Evolutionary conservation across 2,888 invertebrate species (phyloP).

Genomic region (Hypomecis atomaria): DNA sequence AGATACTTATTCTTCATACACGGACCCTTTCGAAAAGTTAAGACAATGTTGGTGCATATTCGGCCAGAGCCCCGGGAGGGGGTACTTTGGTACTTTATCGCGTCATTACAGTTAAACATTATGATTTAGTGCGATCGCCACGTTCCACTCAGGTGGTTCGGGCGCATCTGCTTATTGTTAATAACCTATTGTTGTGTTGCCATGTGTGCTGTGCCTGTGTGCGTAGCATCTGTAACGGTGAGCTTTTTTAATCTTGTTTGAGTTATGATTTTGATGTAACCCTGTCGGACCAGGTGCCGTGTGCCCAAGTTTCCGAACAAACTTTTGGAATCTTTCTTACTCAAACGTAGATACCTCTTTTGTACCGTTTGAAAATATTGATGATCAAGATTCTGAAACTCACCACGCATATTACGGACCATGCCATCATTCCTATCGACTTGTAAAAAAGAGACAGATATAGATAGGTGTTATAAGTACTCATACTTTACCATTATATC

Average conservation of each 20-base stretch:
- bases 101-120: slow-evolving; percentile 58
- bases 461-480: too few relatives aligned
- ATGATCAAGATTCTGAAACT: too few relatives aligned
- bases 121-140: slow-evolving; percentile 63
- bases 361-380: too few relatives aligned
- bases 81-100: slow-evolving; percentile 60
- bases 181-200: slow-evolving; percentile 71
- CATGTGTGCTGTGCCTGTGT: slow-evolving; percentile 21
- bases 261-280: slow-evolving; percentile 32
- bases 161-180: slow-evolving; percentile 75
- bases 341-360: too few relatives aligned
- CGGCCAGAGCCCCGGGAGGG: slow-evolving; percentile 39
- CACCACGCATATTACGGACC: too few relatives aligned
- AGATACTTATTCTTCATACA: not conserved
- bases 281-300: slow-evolving; percentile 3
- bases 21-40: not conserved
- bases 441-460: too few relatives aligned
- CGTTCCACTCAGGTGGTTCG: slow-evolving; percentile 74
- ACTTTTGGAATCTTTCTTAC: not conserved
- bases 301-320: too few relatives aligned
- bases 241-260: slow-evolving; percentile 40
- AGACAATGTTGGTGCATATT: slow-evolving; percentile 25
- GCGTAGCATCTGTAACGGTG: slow-evolving; percentile 43
- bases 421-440: too few relatives aligned
- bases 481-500: too few relatives aligned